A percentile compares a stretch with the other conserved stretches of the same genome.
phyloP scores from a whole-genome alignment of 2,113 vertebrate species.

The Numenius arquata region DNA sequence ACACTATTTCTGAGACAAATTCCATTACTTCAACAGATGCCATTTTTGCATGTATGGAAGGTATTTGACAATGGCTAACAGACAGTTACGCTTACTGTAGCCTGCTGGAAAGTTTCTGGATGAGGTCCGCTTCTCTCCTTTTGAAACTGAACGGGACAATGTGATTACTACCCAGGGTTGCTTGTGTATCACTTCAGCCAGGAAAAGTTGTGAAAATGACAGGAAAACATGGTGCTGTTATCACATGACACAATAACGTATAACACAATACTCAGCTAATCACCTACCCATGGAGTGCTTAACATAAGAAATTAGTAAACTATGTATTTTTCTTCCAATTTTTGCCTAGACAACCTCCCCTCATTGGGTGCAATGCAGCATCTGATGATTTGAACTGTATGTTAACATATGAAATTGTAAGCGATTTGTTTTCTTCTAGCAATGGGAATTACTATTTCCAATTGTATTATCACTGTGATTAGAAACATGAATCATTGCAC shows the following conservation, averaged over 20 bases:
- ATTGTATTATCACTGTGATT: neutral
- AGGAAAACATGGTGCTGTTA: slow-evolving; percentile 55
- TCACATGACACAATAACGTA: slow-evolving; percentile 21
- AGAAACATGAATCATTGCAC: neutral
- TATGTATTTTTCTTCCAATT: neutral
- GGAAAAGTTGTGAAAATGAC: slow-evolving; percentile 55
- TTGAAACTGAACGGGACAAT: slow-evolving; percentile 58
- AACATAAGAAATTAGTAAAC: neutral
- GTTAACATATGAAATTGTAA: neutral
- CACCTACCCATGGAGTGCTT: neutral
- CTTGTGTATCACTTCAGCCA: slow-evolving; percentile 56
- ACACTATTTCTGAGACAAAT: slow-evolving; percentile 5
- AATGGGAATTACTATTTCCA: neutral
- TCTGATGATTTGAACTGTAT: neutral
- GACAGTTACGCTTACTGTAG: slow-evolving; percentile 62
- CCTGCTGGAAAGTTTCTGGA: slow-evolving; percentile 54
- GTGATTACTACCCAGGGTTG: slow-evolving; percentile 50
- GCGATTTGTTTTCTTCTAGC: neutral
- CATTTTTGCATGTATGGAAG: slow-evolving; percentile 28
- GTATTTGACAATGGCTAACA: slow-evolving; percentile 51
- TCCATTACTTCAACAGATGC: neutral
- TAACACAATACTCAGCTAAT: slow-evolving; percentile 1
- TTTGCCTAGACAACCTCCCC: neutral
- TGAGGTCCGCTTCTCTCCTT: slow-evolving; percentile 61
- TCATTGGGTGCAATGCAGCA: neutral